phyloP scores from a whole-genome alignment of 2,113 vertebrate genomes.

The Tachycineta bicolor region DNA sequence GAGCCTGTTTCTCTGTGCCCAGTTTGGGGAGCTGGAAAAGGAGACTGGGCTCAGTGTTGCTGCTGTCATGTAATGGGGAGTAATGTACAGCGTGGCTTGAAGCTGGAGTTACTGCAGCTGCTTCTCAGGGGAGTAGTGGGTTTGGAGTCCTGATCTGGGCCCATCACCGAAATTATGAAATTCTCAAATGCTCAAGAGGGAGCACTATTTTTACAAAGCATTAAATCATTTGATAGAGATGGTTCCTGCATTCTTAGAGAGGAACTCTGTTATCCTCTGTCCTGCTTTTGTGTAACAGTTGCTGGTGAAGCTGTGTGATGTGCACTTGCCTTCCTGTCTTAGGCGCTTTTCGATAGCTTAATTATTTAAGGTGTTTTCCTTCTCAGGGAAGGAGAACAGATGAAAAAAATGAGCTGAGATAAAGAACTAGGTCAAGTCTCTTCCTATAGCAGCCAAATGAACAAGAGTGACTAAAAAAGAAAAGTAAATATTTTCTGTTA shows the following conservation, averaged over 20 bases:
- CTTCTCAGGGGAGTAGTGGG: not conserved
- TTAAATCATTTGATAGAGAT: not conserved
- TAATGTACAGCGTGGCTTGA: not conserved
- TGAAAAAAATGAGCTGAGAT: not conserved
- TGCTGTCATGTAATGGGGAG: not conserved
- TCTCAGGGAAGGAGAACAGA: not conserved
- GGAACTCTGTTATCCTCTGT: not conserved
- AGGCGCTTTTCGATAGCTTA: not conserved
- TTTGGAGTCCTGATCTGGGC: not conserved
- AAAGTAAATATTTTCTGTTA: not conserved
- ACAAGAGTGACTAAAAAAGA: not conserved
- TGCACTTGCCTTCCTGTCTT: not conserved
- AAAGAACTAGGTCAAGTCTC: not conserved
- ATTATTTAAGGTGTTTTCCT: slow-evolving; percentile 24
- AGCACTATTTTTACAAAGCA: not conserved
- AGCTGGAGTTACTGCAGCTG: not conserved
- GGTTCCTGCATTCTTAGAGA: not conserved
- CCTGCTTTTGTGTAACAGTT: not conserved
- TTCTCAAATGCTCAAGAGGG: not conserved
- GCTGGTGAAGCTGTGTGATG: not conserved
- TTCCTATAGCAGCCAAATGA: not conserved
- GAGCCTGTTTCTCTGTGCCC: not conserved
- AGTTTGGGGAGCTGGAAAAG: not conserved
- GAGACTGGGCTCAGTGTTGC: not conserved
- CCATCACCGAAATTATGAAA: not conserved